Evolutionary conservation across 64 coral and sea anemone species (phyloP), one percentile per base, ranked within the genome.

Genomic region (Stichodactyla mertensii): DNA sequence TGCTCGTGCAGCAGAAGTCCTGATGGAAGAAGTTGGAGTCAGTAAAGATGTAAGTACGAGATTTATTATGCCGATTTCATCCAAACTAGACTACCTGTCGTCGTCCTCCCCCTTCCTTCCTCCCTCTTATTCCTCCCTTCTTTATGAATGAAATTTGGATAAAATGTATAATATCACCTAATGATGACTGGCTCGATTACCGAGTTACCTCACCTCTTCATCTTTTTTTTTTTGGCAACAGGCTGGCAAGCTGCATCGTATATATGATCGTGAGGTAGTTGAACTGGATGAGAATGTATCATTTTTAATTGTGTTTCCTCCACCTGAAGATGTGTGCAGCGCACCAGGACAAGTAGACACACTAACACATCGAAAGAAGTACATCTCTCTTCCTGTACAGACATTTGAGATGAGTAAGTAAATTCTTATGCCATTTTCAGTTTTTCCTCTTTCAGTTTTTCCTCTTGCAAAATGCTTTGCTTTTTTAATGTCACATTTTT

Each of bases 371-470:
- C 78, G 89, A 28, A 94, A 92, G 64, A 61, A 59, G 51, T 98
- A 89, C 58, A 94, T 98, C 80, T 94, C 96, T 18, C 81, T 98
- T 16, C 88, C 96, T 64, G 96, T 98, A 45, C 96, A 94, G 57
- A 94, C 93, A 10, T 98, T 98, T 92, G 96, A 98, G 95, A 98
- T 98, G 96, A 98, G 96, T 98, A 88, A 94, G 96, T 92, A 51
- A 51, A 7, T 5, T 79, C 14, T 51, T 0, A 31, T 22, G 0
- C 7, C 67, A 4, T 20, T 71, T 19, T 16, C 24, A 71, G 2
- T 12, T 71, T 19, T 11, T 58, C 14, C 9, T 45, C 0, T 58
- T 58, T 3, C 56, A 4, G 56, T 58, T 14, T 36, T 1, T 36
- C 31, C 0, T 36, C 2, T 36, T 36, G 31, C 31, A 36, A 2